Base-by-base conservation (phyloP, 1,140 invertebrate genomes). In the Cydia strobilella region DNA sequence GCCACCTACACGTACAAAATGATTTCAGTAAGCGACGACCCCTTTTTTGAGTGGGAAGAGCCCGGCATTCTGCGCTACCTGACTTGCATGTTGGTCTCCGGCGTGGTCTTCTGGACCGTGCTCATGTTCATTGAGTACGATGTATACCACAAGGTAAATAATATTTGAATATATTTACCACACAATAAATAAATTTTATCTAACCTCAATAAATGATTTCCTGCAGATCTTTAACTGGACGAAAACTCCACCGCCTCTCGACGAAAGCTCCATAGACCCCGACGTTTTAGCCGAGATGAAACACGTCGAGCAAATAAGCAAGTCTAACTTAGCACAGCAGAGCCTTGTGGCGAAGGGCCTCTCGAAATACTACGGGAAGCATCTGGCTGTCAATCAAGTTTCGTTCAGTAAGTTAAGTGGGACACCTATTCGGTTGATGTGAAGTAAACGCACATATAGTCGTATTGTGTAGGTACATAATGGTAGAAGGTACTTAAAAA, bases 371-470 rank as follows among this genome's bases (percentile, higher is more conserved):
- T 97, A 96, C 76, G 93, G 94, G 1, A 93, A 94, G 3, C 92
- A 96, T 71, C 85, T 95, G 23, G 97, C 97, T 3, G 97, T 97
- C 0, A 94, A 96, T 79, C 94, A 96, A 80, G 86, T 98, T 0
- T 96, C 94, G 83, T 94, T 97, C 74, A 94, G 91, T 93, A 75
- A 89, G 87, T 86, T 93, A 75, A 89, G 87, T 86, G 15, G 5
- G 15, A 15, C 15, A 15, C 13, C 15, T 15, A 48, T 4, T 48
- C 4, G 2, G 45, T 48, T 15, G 45, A 15, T 48, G 45, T 48
- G 35, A 12, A 12, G 12, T 42, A 42, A 42, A 42, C 10, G 12
- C 12, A 13, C 9, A 39, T 39, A 39, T 1, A 39, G 31, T 35
- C 5, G 31, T 35, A 35, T 35, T 35, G 7, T 35, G 31, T 27